Percentiles rank a stretch among this genome's conserved stretches.
Conservation (phyloP, 2,113 vertebrate species). For the Zosterops lateralis region DNA sequence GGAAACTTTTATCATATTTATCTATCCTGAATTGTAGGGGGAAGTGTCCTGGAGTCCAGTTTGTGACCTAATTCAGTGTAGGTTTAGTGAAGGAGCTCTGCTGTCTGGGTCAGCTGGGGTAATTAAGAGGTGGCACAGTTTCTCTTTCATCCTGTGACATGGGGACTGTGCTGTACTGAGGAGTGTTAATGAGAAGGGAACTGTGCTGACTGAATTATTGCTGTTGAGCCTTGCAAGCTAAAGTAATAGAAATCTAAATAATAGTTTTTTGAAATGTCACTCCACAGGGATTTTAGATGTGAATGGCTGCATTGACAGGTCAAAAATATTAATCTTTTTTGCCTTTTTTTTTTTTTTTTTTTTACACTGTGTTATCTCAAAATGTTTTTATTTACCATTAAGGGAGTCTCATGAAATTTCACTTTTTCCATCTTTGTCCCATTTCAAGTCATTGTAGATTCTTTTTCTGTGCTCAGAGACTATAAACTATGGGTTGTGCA, state of each 20-base stretch:
- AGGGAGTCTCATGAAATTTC: not conserved
- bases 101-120: not conserved
- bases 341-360: not conserved
- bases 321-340: not conserved
- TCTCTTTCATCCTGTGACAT: not conserved
- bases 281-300: not conserved
- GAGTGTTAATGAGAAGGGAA: not conserved
- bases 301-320: not conserved
- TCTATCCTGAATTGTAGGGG: not conserved
- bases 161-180: not conserved
- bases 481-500: not conserved
- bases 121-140: not conserved
- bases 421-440: not conserved
- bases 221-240: not conserved
- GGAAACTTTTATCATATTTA: slow-evolving; percentile 33
- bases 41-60: not conserved
- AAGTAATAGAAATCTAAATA: not conserved
- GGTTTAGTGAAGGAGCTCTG: not conserved
- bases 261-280: not conserved
- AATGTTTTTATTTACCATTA: not conserved
- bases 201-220: not conserved
- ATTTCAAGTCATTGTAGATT: not conserved
- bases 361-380: not conserved
- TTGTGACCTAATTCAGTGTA: not conserved
- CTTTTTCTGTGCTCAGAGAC: not conserved